Evolutionary conservation across 2,888 invertebrate genomes (phyloP).

Genomic region (Steinernema carpocapsae): DNA sequence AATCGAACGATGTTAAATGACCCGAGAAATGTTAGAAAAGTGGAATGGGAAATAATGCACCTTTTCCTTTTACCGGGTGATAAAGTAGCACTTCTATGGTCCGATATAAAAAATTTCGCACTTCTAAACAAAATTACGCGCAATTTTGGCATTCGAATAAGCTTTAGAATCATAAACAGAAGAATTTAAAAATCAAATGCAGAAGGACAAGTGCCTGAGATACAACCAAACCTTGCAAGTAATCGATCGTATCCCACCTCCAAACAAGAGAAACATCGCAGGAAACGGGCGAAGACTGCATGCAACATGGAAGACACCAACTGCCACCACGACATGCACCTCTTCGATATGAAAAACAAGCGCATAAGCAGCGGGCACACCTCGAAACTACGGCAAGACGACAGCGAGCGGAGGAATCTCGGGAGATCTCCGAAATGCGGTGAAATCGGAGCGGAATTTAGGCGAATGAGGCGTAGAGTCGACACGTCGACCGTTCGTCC

Average conservation of each 20-base stretch:
- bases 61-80: no score
- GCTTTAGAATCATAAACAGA: no score
- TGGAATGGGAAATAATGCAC: no score
- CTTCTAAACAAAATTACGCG: no score
- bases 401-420: neutral
- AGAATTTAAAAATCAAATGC: no score
- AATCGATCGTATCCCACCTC: neutral
- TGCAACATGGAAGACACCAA: neutral
- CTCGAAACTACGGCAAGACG: neutral
- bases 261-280: neutral
- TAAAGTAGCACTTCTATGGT: no score
- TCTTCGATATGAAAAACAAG: neutral
- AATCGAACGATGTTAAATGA: no score
- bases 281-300: slow-evolving; percentile 17
- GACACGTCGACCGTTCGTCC: neutral
- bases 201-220: no score
- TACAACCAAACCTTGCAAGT: neutral
- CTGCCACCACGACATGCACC: neutral
- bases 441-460: neutral
- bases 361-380: neutral
- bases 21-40: no score
- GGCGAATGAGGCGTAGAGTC: neutral
- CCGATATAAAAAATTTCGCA: no score
- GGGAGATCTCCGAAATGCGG: neutral
- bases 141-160: no score